phyloP scores from a whole-genome alignment of 1,140 invertebrate species.

The Diplogasteroides magnus region DNA sequence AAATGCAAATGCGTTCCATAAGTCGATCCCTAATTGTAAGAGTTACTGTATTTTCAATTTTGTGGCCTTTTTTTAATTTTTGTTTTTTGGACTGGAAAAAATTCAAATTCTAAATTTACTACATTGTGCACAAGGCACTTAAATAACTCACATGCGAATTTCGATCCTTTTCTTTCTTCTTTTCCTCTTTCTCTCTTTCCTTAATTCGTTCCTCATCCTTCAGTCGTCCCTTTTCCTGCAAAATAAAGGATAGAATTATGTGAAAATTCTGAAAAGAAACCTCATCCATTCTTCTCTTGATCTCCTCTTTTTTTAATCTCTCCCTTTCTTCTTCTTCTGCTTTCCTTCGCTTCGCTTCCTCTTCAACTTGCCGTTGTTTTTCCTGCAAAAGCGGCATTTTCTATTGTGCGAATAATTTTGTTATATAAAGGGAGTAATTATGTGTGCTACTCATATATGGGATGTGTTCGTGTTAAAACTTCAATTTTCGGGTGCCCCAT shows the following conservation, averaged over 20 bases:
- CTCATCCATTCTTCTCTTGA: background rate
- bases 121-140: too few relatives aligned
- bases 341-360: background rate
- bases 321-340: background rate
- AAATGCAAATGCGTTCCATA: too few relatives aligned
- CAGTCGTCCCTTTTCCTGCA: background rate
- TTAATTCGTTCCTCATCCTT: background rate
- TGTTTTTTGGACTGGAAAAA: too few relatives aligned
- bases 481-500: conserved; percentile 7
- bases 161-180: background rate
- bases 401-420: background rate
- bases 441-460: background rate
- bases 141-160: too few relatives aligned
- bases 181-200: background rate
- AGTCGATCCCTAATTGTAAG: too few relatives aligned
- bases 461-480: conserved; percentile 2
- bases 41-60: background rate
- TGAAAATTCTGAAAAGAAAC: background rate
- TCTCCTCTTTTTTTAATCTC: conserved; percentile 6
- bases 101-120: too few relatives aligned
- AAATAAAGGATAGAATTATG: background rate
- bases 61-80: too few relatives aligned
- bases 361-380: background rate
- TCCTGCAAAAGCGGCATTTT: background rate
- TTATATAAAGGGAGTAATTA: conserved; percentile 7